Base-by-base conservation (phyloP, 2,113 vertebrate species). In the Equus przewalskii region DNA sequence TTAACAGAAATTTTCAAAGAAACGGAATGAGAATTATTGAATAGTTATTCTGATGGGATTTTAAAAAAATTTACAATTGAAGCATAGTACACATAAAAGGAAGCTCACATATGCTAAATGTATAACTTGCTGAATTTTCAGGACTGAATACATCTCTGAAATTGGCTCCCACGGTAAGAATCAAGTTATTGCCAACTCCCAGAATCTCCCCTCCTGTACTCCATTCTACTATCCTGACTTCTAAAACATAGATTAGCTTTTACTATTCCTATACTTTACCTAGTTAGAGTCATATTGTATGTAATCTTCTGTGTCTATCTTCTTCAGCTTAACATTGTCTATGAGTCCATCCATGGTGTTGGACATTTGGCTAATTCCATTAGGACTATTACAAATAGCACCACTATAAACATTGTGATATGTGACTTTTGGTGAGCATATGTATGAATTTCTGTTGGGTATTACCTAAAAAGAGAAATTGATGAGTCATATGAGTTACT, bases 1-100 rank as follows among this genome's bases (percentile, higher is more conserved):
- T n/a, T 78, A 56, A 58, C 7, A 86, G 2, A 85, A 24, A 58
- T 93, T 95, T 91, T 89, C 36, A 97, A 78, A 89, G 41, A 96
- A 51, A 44, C 26, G 2, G 58, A 26, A 1, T 54, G 13, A 67
- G 19, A 82, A 72, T 91, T 65, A 69, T 44, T 56, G 6, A 3
- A 79, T 26, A 56, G 9, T 1, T 79, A 51, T 41, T 5, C 18
- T 41, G 2, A 87, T 14, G 22, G 24, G 22, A 62, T 28, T 92
- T 56, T 49, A 65, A 10, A 64, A 69, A 21, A 60, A 15, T 21
- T 62, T 70, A 49, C 6, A 82, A 14, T 30, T 26, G 18, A 84
- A 62, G 15, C 10, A 30, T 36, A 75, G 78, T 33, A 60, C 28
- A 24, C 28, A 54, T 46, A 95, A 83, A 54, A 3, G 67, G 10